These are phyloP conservation scores for Oligia fasciuncula DNA, from an alignment of 2,888 invertebrate genomes.

Conservation along the genomic window DNA sequence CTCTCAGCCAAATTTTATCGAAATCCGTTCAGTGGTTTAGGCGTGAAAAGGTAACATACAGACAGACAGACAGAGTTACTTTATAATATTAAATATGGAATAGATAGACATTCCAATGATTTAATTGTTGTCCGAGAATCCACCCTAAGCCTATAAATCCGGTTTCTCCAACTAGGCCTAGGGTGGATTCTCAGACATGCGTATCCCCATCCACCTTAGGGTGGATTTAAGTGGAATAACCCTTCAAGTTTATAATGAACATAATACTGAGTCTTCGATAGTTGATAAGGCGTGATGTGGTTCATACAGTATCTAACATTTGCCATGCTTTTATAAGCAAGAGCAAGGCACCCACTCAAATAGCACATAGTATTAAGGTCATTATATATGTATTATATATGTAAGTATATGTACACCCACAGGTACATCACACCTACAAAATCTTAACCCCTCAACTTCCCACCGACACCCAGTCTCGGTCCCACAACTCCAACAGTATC, in stretches of 20 bases:
- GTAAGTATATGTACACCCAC: neutral
- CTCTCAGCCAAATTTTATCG: too few species aligned
- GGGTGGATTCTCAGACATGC: too few species aligned
- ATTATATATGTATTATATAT: neutral
- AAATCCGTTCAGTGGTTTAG: too few species aligned
- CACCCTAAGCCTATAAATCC: too few species aligned
- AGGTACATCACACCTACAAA: slow-evolving; percentile 20
- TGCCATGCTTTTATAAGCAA: neutral
- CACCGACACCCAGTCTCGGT: neutral
- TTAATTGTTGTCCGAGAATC: neutral
- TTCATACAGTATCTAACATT: neutral
- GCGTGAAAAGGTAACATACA: too few species aligned
- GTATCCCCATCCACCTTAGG: too few species aligned
- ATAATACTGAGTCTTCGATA: too few species aligned
- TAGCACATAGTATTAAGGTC: neutral
- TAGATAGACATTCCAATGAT: neutral
- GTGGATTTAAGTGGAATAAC: too few species aligned
- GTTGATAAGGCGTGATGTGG: neutral
- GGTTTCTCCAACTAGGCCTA: too few species aligned
- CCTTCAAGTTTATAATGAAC: too few species aligned
- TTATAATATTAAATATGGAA: neutral
- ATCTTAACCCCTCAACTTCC: slow-evolving; percentile 1
- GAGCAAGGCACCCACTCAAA: too few species aligned
- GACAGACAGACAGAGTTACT: too few species aligned
- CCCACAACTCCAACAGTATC: slow-evolving; percentile 54